Conservation (phyloP, 1,140 invertebrate genomes). For the Bombus soroeensis region DNA sequence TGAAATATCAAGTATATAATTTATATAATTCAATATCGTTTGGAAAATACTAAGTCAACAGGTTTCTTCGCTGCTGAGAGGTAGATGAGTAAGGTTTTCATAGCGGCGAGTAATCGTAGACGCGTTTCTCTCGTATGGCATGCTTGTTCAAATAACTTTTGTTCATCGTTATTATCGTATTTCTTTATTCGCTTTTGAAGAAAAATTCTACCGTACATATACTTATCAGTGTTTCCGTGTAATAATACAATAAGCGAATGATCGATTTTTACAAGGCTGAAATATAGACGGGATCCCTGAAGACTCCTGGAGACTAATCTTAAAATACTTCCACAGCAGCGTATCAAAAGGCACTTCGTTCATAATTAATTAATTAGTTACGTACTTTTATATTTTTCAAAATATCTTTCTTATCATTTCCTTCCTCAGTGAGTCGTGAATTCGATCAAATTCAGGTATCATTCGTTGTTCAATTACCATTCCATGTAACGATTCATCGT, state of each 20-base stretch:
- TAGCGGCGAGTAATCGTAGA: constrained; percentile 5
- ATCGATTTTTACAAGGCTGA: background rate
- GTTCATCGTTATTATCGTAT: background rate
- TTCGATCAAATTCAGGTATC: too few relatives aligned
- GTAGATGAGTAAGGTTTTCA: background rate
- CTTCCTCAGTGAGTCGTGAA: too few relatives aligned
- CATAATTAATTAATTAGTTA: background rate
- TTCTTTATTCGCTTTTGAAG: background rate
- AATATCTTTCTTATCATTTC: background rate
- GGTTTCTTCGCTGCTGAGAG: background rate
- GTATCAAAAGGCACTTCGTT: background rate
- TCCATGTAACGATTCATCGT: too few relatives aligned
- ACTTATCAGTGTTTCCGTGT: background rate
- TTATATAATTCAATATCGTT: too few relatives aligned
- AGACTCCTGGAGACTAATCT: background rate
- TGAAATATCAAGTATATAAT: too few relatives aligned
- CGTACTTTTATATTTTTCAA: background rate
- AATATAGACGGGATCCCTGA: background rate
- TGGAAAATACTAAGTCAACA: background rate
- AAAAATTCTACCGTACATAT: background rate
- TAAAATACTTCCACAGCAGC: background rate
- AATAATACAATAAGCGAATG: background rate
- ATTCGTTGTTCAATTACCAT: too few relatives aligned
- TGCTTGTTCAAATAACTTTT: background rate
- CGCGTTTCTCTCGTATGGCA: background rate